Evolutionary conservation across 2,888 invertebrate genomes (phyloP).

Genomic region (Volucella bombylans): DNA sequence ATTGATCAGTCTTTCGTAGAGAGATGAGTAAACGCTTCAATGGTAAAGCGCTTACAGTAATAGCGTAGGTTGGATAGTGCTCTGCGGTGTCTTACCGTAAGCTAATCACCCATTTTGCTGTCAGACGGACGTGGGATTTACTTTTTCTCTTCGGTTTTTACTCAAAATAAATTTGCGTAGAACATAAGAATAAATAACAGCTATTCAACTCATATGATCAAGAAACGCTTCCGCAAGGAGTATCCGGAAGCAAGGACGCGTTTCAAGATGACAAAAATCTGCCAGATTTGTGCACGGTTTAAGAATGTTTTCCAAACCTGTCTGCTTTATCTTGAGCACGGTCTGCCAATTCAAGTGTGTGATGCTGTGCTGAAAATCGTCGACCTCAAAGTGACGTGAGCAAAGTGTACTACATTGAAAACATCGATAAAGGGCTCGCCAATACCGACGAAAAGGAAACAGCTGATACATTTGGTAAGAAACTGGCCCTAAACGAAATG

Average conservation of each 20-base stretch:
- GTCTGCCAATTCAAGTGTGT: conserved; percentile 90
- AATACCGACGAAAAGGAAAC: conserved; percentile 83
- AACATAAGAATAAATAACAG: conserved; percentile 15
- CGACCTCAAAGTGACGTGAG: conserved; percentile 95
- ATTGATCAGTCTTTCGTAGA: too few relatives aligned
- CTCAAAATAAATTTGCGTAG: conserved; percentile 16
- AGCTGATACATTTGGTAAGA: conserved; percentile 86
- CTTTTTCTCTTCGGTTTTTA: conserved; percentile 1
- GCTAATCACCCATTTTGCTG: conserved; percentile 24
- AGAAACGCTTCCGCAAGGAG: conserved; percentile 96
- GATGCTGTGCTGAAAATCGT: conserved; percentile 93
- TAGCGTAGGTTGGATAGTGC: too few relatives aligned
- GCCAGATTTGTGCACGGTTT: conserved; percentile 94
- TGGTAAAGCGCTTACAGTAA: too few relatives aligned
- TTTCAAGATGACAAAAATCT: conserved; percentile 97
- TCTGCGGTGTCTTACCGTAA: too few relatives aligned
- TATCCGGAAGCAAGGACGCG: conserved; percentile 96
- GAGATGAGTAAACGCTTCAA: too few relatives aligned
- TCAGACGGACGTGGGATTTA: conserved; percentile 4
- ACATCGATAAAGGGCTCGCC: conserved; percentile 89
- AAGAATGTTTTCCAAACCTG: conserved; percentile 98
- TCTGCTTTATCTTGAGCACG: conserved; percentile 95
- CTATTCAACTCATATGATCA: conserved; percentile 88
- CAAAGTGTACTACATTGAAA: conserved; percentile 94
- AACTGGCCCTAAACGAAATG: conserved; percentile 89